Evolutionary conservation across 1,140 invertebrate genomes (phyloP).

Genomic region (Euura saliciscinereae): DNA sequence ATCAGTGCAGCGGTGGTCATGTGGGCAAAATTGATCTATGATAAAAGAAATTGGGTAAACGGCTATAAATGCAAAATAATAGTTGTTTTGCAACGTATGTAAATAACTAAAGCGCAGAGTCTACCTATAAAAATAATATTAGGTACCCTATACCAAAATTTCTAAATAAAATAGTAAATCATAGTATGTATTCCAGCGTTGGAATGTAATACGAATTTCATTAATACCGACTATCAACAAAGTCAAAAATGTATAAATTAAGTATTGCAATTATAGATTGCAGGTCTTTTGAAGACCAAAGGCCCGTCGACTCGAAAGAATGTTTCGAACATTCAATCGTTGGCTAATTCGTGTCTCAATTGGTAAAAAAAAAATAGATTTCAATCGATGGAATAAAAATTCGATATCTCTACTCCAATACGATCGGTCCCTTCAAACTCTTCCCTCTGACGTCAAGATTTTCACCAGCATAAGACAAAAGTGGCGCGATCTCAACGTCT

Average conservation of each 20-base stretch:
- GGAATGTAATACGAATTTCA: background rate
- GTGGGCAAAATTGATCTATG: no score
- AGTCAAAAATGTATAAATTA: background rate
- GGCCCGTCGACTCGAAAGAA: background rate
- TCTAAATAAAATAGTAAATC: background rate
- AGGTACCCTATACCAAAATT: background rate
- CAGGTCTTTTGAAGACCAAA: slow-evolving; percentile 5
- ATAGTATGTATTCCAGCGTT: background rate
- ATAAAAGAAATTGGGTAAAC: background rate
- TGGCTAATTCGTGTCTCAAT: no score
- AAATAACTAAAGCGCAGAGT: background rate
- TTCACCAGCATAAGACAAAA: slow-evolving; percentile 91
- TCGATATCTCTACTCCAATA: slow-evolving; percentile 48
- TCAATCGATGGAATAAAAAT: background rate
- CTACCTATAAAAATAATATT: background rate
- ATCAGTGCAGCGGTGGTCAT: no score
- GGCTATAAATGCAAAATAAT: background rate
- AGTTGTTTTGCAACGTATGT: background rate
- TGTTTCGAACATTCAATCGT: background rate
- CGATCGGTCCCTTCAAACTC: slow-evolving; percentile 72
- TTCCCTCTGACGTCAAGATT: slow-evolving; percentile 74
- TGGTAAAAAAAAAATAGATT: no score
- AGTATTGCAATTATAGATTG: background rate
- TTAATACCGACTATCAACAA: background rate
- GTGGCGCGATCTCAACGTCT: slow-evolving; percentile 88